phyloP scores from a whole-genome alignment of 2,113 vertebrate genomes.

The Boleophthalmus pectinirostris region DNA sequence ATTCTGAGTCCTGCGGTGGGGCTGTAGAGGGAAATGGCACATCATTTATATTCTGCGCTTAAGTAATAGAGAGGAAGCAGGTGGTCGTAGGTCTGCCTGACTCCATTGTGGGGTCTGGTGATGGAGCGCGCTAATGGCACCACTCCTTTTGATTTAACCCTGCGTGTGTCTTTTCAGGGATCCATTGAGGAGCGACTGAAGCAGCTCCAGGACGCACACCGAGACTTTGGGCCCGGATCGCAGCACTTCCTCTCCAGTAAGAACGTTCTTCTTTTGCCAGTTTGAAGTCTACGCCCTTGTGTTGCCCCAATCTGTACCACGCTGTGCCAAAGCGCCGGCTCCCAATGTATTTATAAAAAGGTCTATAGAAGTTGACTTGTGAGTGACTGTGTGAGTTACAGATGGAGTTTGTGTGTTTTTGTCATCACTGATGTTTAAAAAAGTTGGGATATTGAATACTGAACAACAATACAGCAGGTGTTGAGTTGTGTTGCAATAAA shows the following conservation, averaged over 20 bases:
- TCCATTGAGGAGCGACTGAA: conserved; percentile 92
- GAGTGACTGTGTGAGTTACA: conserved; percentile 38
- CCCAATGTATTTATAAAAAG: conserved; percentile 3
- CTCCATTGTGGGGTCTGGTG: conserved; percentile 41
- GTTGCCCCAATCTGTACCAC: conserved; percentile 22
- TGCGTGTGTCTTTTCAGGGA: conserved; percentile 68
- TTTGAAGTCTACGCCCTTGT: conserved; percentile 44
- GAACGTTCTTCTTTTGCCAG: conserved; percentile 47
- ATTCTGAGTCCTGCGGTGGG: conserved; percentile 48
- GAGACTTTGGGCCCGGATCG: conserved; percentile 97
- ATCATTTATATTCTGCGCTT: conserved; percentile 53
- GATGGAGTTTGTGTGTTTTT: conserved; percentile 53
- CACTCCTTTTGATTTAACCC: conserved; percentile 60
- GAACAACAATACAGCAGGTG: not conserved
- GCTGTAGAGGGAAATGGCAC: conserved; percentile 32
- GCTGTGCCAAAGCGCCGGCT: conserved; percentile 26
- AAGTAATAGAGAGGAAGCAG: conserved; percentile 52
- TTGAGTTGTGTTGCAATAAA: not conserved
- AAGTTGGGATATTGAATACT: not conserved
- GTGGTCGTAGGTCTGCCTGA: conserved; percentile 30
- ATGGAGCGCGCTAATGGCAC: conserved; percentile 14
- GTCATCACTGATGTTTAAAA: conserved; percentile 38
- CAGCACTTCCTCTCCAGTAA: conserved; percentile 98
- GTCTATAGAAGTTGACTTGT: conserved; percentile 13
- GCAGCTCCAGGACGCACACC: conserved; percentile 95